Conservation (phyloP, 2,113 vertebrate species). For the Thunnus thynnus region DNA sequence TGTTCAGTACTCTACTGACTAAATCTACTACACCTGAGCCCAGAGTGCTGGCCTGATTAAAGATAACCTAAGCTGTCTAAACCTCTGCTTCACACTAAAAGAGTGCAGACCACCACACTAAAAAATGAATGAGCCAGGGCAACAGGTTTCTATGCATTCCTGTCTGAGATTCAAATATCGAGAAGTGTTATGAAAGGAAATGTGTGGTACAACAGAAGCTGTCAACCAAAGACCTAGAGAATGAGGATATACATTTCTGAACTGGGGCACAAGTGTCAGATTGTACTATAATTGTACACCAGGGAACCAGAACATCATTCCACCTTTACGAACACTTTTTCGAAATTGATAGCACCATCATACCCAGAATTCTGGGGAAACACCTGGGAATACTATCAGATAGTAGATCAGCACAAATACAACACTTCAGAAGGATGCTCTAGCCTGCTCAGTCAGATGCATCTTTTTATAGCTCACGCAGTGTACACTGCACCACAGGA, state of each 20-base stretch:
- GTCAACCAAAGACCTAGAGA: not conserved
- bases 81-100: not conserved
- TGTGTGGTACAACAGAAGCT: not conserved
- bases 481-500: constrained; percentile 25
- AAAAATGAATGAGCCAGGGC: not conserved
- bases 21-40: not conserved
- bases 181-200: constrained; percentile 1
- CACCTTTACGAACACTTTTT: not conserved
- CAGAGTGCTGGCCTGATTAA: no score
- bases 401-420: constrained; percentile 31
- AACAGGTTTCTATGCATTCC: not conserved
- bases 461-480: constrained; percentile 68
- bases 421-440: constrained; percentile 15
- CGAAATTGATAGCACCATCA: not conserved
- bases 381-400: constrained; percentile 7
- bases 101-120: not conserved
- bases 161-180: not conserved
- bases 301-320: not conserved
- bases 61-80: not conserved
- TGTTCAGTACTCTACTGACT: not conserved
- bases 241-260: not conserved
- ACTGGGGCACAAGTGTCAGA: not conserved
- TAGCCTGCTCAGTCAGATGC: constrained; percentile 33
- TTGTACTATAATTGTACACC: not conserved
- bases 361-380: not conserved